phyloP scores from a whole-genome alignment of 2,113 vertebrate genomes.

The Monarcha castaneiventris region DNA sequence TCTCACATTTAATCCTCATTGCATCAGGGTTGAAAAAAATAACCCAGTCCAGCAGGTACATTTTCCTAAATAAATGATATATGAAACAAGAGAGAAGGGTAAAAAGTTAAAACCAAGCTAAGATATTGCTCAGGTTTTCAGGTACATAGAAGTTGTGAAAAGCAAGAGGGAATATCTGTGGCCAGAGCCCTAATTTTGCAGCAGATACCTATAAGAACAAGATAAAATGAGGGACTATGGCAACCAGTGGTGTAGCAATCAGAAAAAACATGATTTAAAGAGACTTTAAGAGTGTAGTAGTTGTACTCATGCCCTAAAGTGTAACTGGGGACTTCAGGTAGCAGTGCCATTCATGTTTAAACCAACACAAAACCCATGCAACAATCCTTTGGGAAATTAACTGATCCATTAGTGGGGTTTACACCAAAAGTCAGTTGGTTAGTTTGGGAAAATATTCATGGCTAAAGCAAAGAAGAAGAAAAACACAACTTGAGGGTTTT shows the following conservation, averaged over 20 bases:
- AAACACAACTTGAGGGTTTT: not conserved
- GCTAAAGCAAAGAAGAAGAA: not conserved
- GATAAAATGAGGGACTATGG: not conserved
- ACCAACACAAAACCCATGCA: not conserved
- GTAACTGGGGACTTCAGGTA: not conserved
- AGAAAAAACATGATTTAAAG: not conserved
- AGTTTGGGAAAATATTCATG: not conserved
- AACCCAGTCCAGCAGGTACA: not conserved
- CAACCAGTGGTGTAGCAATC: not conserved
- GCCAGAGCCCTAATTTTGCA: not conserved
- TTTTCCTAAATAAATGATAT: not conserved
- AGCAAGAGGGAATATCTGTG: not conserved
- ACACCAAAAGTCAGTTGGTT: not conserved
- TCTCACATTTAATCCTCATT: not conserved
- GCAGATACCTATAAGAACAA: not conserved
- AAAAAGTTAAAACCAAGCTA: not conserved
- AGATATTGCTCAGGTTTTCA: not conserved
- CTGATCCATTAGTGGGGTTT: not conserved
- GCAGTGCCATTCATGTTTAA: not conserved
- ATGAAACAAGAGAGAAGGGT: not conserved
- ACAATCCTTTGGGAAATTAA: not conserved
- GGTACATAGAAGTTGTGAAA: not conserved
- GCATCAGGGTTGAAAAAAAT: not conserved
- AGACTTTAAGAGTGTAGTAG: not conserved
- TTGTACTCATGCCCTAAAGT: not conserved